A percentile compares a stretch with the other conserved stretches of the same genome.
Conservation (phyloP, 2,113 vertebrate species). For the Sciurus niger region DNA sequence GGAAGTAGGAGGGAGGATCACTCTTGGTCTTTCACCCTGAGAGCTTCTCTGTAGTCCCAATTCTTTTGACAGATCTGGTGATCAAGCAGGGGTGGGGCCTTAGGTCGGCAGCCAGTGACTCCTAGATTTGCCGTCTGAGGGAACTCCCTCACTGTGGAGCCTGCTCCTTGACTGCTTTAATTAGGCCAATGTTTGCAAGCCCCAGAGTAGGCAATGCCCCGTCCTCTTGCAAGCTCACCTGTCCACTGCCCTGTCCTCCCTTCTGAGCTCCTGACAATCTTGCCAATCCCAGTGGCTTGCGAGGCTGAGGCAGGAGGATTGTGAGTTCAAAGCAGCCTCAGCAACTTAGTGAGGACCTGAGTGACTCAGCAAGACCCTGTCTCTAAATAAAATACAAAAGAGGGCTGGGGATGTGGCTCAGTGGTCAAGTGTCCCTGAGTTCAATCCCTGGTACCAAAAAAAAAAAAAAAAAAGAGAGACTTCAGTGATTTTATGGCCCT, state of each 20-base stretch:
- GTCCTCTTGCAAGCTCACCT: neutral
- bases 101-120: neutral
- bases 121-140: neutral
- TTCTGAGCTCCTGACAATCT: neutral
- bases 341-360: too few relatives aligned
- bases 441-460: too few relatives aligned
- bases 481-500: neutral
- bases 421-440: too few relatives aligned
- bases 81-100: neutral
- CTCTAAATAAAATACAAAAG: too few relatives aligned
- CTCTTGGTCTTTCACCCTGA: neutral
- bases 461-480: too few relatives aligned
- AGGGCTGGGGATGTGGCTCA: too few relatives aligned
- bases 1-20: neutral
- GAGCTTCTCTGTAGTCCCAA: neutral
- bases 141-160: neutral
- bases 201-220: neutral
- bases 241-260: neutral
- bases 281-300: too few relatives aligned
- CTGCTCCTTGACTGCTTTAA: neutral
- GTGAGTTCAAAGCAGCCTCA: too few relatives aligned
- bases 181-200: neutral
- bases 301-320: too few relatives aligned
- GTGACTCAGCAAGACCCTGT: too few relatives aligned
- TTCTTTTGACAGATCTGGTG: neutral